Evolutionary conservation across 2,113 vertebrate genomes (phyloP), one percentile per base, ranked within the genome.

Genomic region (Malaclemys terrapin): DNA sequence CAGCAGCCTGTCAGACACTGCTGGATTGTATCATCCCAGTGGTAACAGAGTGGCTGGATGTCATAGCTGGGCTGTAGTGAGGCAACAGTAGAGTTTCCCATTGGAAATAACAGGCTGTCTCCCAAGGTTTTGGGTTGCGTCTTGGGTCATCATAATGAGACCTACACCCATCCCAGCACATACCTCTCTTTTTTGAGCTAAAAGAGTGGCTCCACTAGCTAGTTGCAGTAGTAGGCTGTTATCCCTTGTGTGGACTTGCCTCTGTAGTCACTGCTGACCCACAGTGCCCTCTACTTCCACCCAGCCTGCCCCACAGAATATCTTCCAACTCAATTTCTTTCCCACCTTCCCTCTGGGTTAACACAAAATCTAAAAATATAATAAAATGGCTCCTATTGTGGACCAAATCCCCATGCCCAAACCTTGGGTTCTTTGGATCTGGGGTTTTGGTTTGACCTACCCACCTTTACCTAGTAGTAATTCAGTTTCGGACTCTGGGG

Each of bases 1-100:
- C 94, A 97, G 93, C 86, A 95, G 92, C 84, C 2, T 16, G 31
- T 85, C 80, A 90, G 89, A 94, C 84, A 78, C 88, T 93, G 80
- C 89, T 95, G 84, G 88, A 72, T 97, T 95, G 1, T 88, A 52
- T 94, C 88, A 65, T 13, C 45, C 24, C 8, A 89, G 85, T 84
- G 27, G 90, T 92, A 87, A 53, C 14, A 47, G 89, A 35, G 29
- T 0, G 0, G 42, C 57, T 81, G 52, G 35, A 25, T 54, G 38
- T 84, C 57, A 29, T n/a, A 56, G 31, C 57, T 76, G 83, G 53
- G 79, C 78, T 94, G 87, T 78, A 85, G 29, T 56, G 75, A 91
- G 35, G 79, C 56, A 17, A 10, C 84, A 88, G 57, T 89, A 42
- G 52, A 76, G n/a, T 42, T 95, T 3, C 24, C 1, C 4, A 83